These are phyloP conservation scores for Leptopilina syphax DNA, from an alignment of 2,888 invertebrate species.

Conservation along the genomic window DNA sequence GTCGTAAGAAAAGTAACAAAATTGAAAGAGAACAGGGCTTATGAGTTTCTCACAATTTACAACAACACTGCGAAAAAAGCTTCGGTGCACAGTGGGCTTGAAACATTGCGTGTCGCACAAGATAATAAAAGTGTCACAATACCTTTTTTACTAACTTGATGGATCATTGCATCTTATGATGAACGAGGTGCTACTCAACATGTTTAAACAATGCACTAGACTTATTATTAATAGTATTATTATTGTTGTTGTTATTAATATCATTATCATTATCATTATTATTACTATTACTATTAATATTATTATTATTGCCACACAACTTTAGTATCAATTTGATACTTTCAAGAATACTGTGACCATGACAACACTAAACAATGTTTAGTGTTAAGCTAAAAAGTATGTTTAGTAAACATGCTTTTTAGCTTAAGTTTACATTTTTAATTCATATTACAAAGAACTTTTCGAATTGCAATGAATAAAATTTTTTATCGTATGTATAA, in stretches of 20 bases:
- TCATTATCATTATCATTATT: background rate
- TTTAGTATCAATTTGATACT: too few species aligned
- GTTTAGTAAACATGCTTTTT: too few species aligned
- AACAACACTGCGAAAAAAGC: background rate
- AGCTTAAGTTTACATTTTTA: too few species aligned
- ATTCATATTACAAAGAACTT: too few species aligned
- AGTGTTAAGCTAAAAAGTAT: too few species aligned
- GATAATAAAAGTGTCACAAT: constrained; percentile 49
- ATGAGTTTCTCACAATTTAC: constrained; percentile 11
- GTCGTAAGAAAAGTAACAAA: constrained; percentile 18
- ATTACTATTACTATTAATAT: too few species aligned
- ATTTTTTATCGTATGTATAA: too few species aligned
- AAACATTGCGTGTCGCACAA: constrained; percentile 46
- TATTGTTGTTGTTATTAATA: background rate
- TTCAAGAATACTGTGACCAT: too few species aligned
- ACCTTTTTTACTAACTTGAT: constrained; percentile 49
- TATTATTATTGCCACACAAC: too few species aligned
- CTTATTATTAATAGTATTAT: constrained; percentile 6
- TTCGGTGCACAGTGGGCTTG: background rate
- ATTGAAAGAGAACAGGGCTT: background rate
- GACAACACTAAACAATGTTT: too few species aligned
- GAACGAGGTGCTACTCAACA: constrained; percentile 51
- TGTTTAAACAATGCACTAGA: constrained; percentile 40
- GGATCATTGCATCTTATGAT: constrained; percentile 50
- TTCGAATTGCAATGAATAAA: too few species aligned